These are phyloP conservation scores for Orthosia incerta DNA, from an alignment of 2,888 invertebrate species.

Conservation along the genomic window DNA sequence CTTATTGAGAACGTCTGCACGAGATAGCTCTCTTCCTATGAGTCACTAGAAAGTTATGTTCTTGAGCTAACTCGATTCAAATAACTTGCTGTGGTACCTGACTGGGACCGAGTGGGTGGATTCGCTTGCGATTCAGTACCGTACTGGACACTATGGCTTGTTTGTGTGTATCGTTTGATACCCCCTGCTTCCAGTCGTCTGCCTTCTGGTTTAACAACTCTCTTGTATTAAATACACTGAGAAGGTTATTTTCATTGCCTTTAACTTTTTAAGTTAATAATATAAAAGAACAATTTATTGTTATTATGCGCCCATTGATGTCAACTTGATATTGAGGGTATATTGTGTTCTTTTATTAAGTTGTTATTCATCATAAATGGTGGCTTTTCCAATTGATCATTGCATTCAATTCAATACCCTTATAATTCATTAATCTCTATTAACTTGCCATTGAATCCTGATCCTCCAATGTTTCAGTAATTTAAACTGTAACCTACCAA, in stretches of 20 bases:
- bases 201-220: conserved; percentile 44
- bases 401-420: conserved; percentile 34
- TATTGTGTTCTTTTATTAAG: conserved; percentile 62
- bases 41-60: conserved; percentile 90
- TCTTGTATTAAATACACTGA: conserved; percentile 38
- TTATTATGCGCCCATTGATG: conserved; percentile 47
- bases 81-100: conserved; percentile 78
- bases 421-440: conserved; percentile 46
- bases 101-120: conserved; percentile 73
- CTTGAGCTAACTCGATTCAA: conserved; percentile 86
- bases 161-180: conserved; percentile 56
- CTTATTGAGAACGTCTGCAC: conserved; percentile 90
- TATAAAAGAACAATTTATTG: conserved; percentile 50
- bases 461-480: conserved; percentile 14
- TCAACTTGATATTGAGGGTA: conserved; percentile 64
- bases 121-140: conserved; percentile 55
- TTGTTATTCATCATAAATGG: conserved; percentile 54
- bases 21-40: conserved; percentile 91
- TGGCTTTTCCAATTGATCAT: conserved; percentile 40
- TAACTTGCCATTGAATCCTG: conserved; percentile 32
- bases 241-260: conserved; percentile 28
- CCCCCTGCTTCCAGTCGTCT: conserved; percentile 38
- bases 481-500: conserved; percentile 18
- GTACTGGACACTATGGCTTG: conserved; percentile 60
- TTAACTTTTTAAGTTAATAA: conserved; percentile 35